Evolutionary conservation across 23 tunicate species (phyloP).

Genomic region (Halocynthia aurantium): DNA sequence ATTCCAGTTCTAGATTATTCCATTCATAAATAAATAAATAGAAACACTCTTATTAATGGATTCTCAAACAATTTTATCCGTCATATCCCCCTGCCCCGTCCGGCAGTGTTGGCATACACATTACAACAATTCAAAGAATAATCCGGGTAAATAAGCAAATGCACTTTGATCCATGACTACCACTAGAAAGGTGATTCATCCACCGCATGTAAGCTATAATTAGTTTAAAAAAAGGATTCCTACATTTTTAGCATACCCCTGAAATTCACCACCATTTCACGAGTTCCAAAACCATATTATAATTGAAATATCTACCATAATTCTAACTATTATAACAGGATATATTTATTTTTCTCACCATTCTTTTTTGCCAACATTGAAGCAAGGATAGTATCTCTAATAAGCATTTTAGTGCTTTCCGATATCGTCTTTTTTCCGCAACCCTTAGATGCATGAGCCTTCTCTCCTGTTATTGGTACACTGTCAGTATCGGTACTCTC

Average conservation of each 20-base stretch:
- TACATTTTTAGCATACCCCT: too few species aligned
- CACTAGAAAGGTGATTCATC: too few species aligned
- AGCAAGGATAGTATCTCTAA: slow-evolving; percentile 76
- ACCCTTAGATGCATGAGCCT: not conserved
- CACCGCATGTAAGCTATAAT: too few species aligned
- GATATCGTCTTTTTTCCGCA: slow-evolving; percentile 67
- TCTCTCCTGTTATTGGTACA: not conserved
- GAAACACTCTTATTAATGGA: too few species aligned
- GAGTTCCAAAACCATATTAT: too few species aligned
- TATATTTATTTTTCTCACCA: slow-evolving; percentile 25
- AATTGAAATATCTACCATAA: too few species aligned
- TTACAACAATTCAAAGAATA: not conserved
- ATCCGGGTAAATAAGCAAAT: not conserved
- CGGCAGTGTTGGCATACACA: not conserved
- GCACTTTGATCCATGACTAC: too few species aligned
- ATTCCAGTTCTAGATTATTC: not conserved
- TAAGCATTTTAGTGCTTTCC: slow-evolving; percentile 70
- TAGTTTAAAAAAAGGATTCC: too few species aligned
- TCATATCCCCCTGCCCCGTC: not conserved
- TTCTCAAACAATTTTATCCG: too few species aligned
- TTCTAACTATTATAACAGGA: too few species aligned
- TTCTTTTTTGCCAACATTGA: slow-evolving; percentile 88
- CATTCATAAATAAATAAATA: not conserved
- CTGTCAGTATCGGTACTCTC: not conserved
- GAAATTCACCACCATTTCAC: too few species aligned